Conservation (phyloP, 2,113 vertebrate genomes). For the Cryptotis parvus region DNA sequence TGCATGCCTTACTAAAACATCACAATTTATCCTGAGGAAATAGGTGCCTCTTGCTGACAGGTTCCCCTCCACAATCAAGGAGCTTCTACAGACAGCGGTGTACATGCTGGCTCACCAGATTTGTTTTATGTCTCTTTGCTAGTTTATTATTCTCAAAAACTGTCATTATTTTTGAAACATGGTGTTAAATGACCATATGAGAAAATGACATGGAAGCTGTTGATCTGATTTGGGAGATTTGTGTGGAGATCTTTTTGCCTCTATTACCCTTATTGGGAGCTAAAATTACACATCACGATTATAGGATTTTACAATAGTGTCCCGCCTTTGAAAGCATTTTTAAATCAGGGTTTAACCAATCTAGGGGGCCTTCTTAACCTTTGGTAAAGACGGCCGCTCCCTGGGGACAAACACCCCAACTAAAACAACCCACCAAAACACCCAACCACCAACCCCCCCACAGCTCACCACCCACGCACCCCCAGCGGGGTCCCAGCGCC, state of each 20-base stretch:
- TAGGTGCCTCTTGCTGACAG: not conserved
- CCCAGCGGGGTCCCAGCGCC: no score
- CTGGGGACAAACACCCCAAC: no score
- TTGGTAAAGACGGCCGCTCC: no score
- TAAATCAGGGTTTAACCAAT: not conserved
- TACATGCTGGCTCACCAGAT: not conserved
- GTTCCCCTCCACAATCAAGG: not conserved
- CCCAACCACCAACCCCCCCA: no score
- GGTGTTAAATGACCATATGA: not conserved
- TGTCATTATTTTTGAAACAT: not conserved
- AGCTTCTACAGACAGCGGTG: not conserved
- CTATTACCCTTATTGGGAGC: not conserved
- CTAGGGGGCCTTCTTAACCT: not conserved
- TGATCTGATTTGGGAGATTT: not conserved
- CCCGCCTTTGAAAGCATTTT: not conserved
- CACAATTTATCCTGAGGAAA: not conserved
- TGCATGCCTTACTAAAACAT: not conserved
- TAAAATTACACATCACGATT: not conserved
- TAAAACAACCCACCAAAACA: no score
- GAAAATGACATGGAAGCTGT: not conserved
- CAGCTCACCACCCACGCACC: no score
- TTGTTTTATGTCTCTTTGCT: not conserved
- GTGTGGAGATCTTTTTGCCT: not conserved
- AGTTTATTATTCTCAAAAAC: not conserved
- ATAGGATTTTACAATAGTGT: not conserved